Percentiles rank a stretch among this genome's conserved stretches.
Conservation (phyloP, 2,113 vertebrate species). For the Pseudorhombus dupliciocellatus region DNA sequence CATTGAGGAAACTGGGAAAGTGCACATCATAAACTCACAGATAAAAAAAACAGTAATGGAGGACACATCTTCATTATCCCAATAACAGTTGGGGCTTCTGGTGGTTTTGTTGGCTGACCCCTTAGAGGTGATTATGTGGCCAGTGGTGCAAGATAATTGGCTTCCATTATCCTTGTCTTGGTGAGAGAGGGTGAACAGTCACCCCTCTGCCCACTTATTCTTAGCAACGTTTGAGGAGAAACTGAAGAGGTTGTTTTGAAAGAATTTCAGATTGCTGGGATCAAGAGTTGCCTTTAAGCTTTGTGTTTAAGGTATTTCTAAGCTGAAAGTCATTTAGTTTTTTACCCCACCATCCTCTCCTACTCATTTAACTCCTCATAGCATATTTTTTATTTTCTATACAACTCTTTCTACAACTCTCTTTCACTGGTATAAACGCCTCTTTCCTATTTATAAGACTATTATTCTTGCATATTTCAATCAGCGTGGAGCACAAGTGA, state of each 20-base stretch:
- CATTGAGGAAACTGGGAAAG: neutral
- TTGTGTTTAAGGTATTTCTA: neutral
- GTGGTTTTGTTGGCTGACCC: neutral
- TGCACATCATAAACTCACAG: too few species aligned
- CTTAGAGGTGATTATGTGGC: conserved; percentile 38
- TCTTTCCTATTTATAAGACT: conserved; percentile 67
- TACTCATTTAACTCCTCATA: conserved; percentile 15
- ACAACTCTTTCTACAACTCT: conserved; percentile 41
- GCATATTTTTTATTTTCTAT: conserved; percentile 28
- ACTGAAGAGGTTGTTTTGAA: conserved; percentile 21
- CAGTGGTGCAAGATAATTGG: conserved; percentile 53
- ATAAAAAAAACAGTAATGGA: neutral
- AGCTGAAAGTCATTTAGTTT: conserved; percentile 9
- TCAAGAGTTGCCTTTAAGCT: conserved; percentile 4
- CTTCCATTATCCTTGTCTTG: conserved; percentile 50
- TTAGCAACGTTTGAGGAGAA: conserved; percentile 26
- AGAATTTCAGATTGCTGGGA: neutral
- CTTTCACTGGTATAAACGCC: conserved; percentile 52
- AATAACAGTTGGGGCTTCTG: neutral
- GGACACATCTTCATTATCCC: neutral
- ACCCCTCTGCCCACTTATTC: conserved; percentile 6
- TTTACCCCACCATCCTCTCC: conserved; percentile 9
- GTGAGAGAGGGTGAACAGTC: conserved; percentile 40
- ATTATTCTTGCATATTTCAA: conserved; percentile 75
- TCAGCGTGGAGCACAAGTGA: conserved; percentile 43